Evolutionary conservation across 2,888 invertebrate genomes (phyloP), one percentile per base, ranked within the genome.

Genomic region (Phengaris arion): DNA sequence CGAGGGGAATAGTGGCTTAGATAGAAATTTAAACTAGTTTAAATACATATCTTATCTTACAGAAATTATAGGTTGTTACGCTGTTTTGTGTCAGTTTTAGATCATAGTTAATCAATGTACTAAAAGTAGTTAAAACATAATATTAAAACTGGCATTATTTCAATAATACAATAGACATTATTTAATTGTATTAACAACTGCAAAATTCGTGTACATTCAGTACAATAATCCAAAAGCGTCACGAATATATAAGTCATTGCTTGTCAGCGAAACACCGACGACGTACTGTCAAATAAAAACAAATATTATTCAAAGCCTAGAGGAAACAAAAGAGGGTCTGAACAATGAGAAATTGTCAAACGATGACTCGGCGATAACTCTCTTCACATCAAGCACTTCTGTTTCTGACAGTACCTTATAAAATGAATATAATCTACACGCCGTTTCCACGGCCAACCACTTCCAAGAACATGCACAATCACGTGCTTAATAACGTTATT

Each of bases 391-490:
- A 22, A 68, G 22, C 51, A 35, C 74, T 74, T 74, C 68, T 69
- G 68, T 69, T 48, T 48, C 75, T 57, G 75, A 51, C 45, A 69
- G 55, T 68, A 75, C 75, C 55, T 55, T 55, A 69, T 68, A 68
- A 72, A 74, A 75, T 55, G 75, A 75, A 75, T 68, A 74, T 75
- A 75, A 75, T 75, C 75, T 75, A 55, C 75, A 68, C 51, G 68
- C 45, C 54, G 69, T 55, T 75, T 72, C 72, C 72, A 72, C 78
- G 77, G 79, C 77, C 78, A 81, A 80, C 79, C 81, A 80, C 77
- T 80, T 81, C 77, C 76, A 74, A 75, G 70, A 81, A 82, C 81
- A 82, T 82, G 81, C 81, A 82, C 81, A 81, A 81, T 81, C 78
- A 79, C 81, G 81, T 82, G 81, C 77, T 79, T 78, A 81, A 79